Evolutionary conservation across 1,140 invertebrate species (phyloP), one percentile per base, ranked within the genome.

Genomic region (Papilio dardanus): DNA sequence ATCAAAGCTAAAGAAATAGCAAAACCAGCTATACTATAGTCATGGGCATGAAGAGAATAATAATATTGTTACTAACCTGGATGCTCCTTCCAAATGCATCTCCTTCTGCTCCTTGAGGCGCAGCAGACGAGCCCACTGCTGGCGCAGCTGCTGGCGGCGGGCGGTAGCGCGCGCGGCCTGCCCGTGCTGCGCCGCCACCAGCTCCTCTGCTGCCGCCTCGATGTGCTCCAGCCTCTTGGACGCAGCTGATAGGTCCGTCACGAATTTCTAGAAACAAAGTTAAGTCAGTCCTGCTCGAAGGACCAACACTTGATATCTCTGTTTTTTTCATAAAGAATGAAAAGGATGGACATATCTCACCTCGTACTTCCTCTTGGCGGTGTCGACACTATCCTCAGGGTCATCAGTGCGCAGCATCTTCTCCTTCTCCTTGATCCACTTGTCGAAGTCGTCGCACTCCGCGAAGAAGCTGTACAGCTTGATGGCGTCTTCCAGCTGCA

Each of bases 361-460:
- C 94, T 99, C 98, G 92, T 99, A 99, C 93, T 99, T 99, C 84
- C 98, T 95, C 88, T 98, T 98, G 19, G 98, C 97, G 24, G 96
- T 97, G 84, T 99, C 98, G n/a, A 99, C 98, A 83, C 97, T 97
- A 77, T 98, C 97, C 16, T 96, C 94, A 14, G 95, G 95, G 81
- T 99, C 98, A 75, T 98, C 97, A 12, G 96, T 95, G 54, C 96
- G 94, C 28, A 99, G 93, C 91, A 99, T 95, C 85, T 97, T 96
- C 90, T 99, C 98, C 88, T 99, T 99, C 75, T 99, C 98, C 83
- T 97, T 97, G 86, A 99, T 99, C 99, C 99, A 99, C 79, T 97
- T 96, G 92, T 99, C 98, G 90, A 99, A 99, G 89, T 99, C 98
- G 86, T 99, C 98, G 93, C 99, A 99, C 88, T 99, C 98, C n/a